phyloP scores from a whole-genome alignment of 2,113 vertebrate genomes.

The Formicarius rufipectus region DNA sequence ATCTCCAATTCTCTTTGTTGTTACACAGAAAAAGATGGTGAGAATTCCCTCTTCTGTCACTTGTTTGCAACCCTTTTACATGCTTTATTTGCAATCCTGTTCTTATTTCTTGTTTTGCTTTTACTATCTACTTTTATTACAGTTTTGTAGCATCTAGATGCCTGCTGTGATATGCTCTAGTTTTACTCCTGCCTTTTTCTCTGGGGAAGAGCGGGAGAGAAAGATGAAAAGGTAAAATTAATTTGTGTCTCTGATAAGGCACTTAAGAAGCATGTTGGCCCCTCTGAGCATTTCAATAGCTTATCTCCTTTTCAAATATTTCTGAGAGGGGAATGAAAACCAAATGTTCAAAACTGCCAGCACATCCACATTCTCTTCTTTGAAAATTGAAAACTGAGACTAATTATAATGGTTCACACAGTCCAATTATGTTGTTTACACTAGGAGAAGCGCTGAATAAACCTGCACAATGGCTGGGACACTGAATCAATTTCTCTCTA shows the following conservation, averaged over 20 bases:
- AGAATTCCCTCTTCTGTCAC: background rate
- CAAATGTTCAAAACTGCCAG: constrained; percentile 26
- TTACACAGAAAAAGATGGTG: background rate
- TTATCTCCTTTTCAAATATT: constrained; percentile 20
- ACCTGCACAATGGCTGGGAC: constrained; percentile 33
- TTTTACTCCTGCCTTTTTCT: constrained; percentile 13
- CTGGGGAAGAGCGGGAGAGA: background rate
- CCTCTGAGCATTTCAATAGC: constrained; percentile 8
- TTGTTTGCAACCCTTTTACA: background rate
- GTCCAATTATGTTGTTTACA: constrained; percentile 38
- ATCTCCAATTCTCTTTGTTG: constrained; percentile 23
- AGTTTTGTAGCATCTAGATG: constrained; percentile 29
- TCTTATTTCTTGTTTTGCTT: constrained; percentile 9
- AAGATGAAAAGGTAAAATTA: constrained; percentile 58
- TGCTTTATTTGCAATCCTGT: background rate
- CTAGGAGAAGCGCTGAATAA: constrained; percentile 31
- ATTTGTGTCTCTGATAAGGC: constrained; percentile 38
- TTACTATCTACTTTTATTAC: constrained; percentile 1
- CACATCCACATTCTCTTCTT: constrained; percentile 28
- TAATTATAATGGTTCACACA: constrained; percentile 41
- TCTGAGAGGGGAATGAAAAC: constrained; percentile 35
- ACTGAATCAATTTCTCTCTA: background rate
- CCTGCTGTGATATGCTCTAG: background rate
- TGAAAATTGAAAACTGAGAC: constrained; percentile 46
- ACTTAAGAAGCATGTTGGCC: constrained; percentile 3